Conservation (phyloP, 2,888 invertebrate genomes). For the Dugesia japonica region DNA sequence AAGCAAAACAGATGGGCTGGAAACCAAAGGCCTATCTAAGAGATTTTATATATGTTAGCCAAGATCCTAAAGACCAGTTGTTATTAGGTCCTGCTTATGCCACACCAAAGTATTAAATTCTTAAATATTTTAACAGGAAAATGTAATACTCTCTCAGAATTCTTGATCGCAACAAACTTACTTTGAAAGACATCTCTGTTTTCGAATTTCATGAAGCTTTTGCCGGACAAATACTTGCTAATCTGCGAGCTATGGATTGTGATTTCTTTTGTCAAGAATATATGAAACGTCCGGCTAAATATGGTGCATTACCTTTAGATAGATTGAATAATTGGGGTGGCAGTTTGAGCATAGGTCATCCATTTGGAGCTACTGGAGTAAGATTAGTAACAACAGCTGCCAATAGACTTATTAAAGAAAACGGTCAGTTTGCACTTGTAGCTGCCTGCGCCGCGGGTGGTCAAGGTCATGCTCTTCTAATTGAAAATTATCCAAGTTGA, state of each 20-base stretch:
- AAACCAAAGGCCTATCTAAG: constrained; percentile 83
- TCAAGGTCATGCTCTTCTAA: constrained; percentile 54
- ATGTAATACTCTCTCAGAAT: not conserved
- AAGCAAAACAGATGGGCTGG: constrained; percentile 74
- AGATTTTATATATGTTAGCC: constrained; percentile 64
- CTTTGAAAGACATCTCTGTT: constrained; percentile 71
- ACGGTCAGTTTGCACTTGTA: constrained; percentile 76
- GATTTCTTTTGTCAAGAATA: constrained; percentile 84
- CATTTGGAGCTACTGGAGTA: constrained; percentile 82
- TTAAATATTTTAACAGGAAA: constrained; percentile 5
- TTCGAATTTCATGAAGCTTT: constrained; percentile 99
- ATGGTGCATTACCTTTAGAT: constrained; percentile 68
- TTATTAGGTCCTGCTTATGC: constrained; percentile 51
- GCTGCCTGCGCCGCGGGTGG: constrained; percentile 98
- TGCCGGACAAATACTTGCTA: constrained; percentile 78
- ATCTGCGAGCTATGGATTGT: constrained; percentile 86
- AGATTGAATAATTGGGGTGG: constrained; percentile 97
- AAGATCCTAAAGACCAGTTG: constrained; percentile 91
- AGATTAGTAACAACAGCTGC: constrained; percentile 58
- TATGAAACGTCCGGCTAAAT: constrained; percentile 56
- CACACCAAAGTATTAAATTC: constrained; percentile 22
- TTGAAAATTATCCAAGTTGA: constrained; percentile 43
- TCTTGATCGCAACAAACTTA: constrained; percentile 68
- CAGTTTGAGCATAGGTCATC: constrained; percentile 93
- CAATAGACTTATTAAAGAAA: constrained; percentile 76